Conservation (phyloP, 2,113 vertebrate species). For the Pygoscelis antarcticus region DNA sequence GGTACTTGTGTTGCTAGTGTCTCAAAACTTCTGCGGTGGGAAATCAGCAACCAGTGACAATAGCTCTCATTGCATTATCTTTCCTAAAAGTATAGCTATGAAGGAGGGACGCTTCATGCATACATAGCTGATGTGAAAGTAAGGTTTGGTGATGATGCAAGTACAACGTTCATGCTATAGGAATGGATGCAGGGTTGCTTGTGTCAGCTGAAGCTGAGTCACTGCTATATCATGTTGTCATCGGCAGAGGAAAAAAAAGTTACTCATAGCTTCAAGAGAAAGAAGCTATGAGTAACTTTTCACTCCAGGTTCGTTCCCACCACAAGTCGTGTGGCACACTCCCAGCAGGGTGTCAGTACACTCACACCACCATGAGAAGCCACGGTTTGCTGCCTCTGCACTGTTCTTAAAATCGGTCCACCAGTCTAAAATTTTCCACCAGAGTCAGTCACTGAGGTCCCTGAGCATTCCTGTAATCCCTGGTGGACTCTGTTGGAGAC, state of each 20-base stretch:
- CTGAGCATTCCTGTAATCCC: not conserved
- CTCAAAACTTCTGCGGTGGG: not conserved
- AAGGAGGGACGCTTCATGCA: not conserved
- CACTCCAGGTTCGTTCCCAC: not conserved
- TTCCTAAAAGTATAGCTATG: not conserved
- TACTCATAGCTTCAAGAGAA: not conserved
- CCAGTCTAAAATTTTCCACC: not conserved
- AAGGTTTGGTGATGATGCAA: not conserved
- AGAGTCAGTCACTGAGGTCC: not conserved
- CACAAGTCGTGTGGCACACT: fast-evolving
- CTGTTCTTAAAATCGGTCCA: not conserved
- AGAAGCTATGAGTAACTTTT: not conserved
- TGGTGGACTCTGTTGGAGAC: not conserved
- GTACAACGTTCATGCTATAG: not conserved
- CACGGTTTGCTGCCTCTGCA: not conserved
- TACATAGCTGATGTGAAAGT: not conserved
- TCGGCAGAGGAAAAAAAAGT: not conserved
- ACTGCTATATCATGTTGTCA: not conserved
- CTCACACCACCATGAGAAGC: not conserved
- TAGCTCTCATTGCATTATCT: not conserved
- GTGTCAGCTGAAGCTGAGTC: not conserved
- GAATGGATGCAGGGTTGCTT: not conserved
- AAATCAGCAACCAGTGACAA: not conserved
- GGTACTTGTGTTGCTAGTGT: not conserved
- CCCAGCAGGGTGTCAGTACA: not conserved